Conservation (phyloP, 1,140 invertebrate species). For the Scaptomyza montana region DNA sequence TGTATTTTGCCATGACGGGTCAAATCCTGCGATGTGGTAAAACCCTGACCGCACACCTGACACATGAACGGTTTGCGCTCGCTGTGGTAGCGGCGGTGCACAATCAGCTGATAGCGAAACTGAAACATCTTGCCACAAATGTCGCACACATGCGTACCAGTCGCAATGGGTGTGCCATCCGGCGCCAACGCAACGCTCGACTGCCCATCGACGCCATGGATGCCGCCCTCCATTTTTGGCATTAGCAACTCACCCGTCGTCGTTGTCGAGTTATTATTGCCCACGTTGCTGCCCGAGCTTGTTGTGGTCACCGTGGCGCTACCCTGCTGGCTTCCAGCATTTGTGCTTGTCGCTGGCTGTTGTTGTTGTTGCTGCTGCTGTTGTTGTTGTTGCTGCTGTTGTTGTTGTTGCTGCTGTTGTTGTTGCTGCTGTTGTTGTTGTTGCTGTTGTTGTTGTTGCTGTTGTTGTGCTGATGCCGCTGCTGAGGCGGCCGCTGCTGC, state of each 20-base stretch:
- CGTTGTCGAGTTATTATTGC: constrained; percentile 21
- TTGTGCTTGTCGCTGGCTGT: constrained; percentile 38
- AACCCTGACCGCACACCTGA: constrained; percentile 92
- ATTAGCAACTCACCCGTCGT: constrained; percentile 82
- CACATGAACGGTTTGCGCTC: constrained; percentile 93
- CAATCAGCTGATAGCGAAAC: constrained; percentile 93
- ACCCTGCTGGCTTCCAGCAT: constrained; percentile 39
- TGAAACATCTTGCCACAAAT: constrained; percentile 93
- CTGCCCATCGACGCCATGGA: constrained; percentile 85
- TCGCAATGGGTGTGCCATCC: constrained; percentile 85
- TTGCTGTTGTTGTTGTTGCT: constrained; percentile 32
- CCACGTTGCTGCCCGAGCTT: constrained; percentile 48
- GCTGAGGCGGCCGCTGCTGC: constrained; percentile 66
- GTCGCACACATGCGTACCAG: constrained; percentile 91
- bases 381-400: constrained; percentile 17
- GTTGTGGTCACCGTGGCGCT: constrained; percentile 47
- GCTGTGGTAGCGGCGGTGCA: constrained; percentile 91
- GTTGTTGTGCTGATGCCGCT: constrained; percentile 48
- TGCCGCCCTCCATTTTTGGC: constrained; percentile 86
- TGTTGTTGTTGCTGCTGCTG: constrained; percentile 10
- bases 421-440: constrained; percentile 1
- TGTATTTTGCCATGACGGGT: constrained; percentile 92
- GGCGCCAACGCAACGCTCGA: constrained; percentile 85
- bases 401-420: constrained; percentile 30
- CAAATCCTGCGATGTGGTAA: constrained; percentile 89